Conservation (phyloP, 2,797 vertebrate species). For the Tapirus indicus region DNA sequence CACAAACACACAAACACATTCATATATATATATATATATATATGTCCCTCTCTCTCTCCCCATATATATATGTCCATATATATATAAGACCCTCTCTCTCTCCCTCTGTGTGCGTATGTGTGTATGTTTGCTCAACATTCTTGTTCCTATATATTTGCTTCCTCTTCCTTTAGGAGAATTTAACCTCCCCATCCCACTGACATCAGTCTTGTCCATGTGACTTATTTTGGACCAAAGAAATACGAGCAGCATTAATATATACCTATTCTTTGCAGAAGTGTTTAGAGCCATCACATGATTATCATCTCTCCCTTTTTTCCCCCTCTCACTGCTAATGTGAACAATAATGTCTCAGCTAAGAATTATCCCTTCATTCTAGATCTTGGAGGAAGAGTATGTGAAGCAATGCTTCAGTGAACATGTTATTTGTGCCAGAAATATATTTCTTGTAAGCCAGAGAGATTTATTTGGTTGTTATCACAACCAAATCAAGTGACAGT, state of each 20-base stretch:
- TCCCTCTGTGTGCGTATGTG: not conserved
- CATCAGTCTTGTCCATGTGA: not conserved
- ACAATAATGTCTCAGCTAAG: not conserved
- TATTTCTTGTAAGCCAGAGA: not conserved
- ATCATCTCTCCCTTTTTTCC: not conserved
- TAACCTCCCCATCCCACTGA: not conserved
- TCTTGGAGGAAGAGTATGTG: not conserved
- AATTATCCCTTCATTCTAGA: not conserved
- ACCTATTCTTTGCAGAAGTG: not conserved
- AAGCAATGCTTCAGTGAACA: not conserved
- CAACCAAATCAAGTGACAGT: not conserved
- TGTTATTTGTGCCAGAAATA: not conserved
- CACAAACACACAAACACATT: not conserved
- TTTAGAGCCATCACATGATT: not conserved
- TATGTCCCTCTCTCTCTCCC: not conserved
- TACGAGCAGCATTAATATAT: not conserved
- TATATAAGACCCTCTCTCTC: not conserved
- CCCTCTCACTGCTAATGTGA: not conserved
- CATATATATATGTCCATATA: too few species aligned
- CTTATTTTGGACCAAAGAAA: not conserved
- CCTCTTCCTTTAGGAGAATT: not conserved
- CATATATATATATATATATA: too few species aligned
- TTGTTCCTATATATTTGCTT: not conserved
- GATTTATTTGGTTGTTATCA: not conserved
- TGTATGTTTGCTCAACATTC: not conserved